These are phyloP conservation scores for Takifugu bimaculatus DNA, from an alignment of 2,113 vertebrate genomes.

Conservation along the genomic window DNA sequence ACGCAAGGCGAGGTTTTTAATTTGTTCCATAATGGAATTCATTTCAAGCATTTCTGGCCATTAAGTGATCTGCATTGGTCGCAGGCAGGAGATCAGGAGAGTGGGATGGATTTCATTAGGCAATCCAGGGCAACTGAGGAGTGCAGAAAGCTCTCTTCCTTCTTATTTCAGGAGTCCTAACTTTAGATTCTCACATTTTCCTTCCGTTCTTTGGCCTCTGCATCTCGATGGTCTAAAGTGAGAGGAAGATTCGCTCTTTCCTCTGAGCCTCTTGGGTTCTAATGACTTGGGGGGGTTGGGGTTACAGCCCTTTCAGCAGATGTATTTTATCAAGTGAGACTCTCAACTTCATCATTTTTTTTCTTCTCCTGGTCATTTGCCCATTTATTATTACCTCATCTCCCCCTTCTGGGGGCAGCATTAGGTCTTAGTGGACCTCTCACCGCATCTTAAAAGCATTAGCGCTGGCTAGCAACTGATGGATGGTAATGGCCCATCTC, in stretches of 20 bases:
- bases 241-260: slow-evolving; percentile 43
- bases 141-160: slow-evolving; percentile 50
- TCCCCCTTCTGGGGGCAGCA: slow-evolving; percentile 60
- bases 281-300: slow-evolving; percentile 35
- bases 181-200: slow-evolving; percentile 49
- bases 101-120: slow-evolving; percentile 73
- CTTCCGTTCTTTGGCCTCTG: slow-evolving; percentile 44
- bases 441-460: slow-evolving; percentile 73
- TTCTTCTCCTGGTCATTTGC: slow-evolving; percentile 58
- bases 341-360: slow-evolving; percentile 61
- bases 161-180: slow-evolving; percentile 56
- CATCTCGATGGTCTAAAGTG: slow-evolving; percentile 47
- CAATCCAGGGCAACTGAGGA: slow-evolving; percentile 55
- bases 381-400: slow-evolving; percentile 73
- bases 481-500: slow-evolving; percentile 68
- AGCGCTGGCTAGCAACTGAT: slow-evolving; percentile 67
- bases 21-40: slow-evolving; percentile 75
- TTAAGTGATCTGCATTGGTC: slow-evolving; percentile 70
- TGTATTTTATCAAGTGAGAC: slow-evolving; percentile 64
- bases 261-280: slow-evolving; percentile 43
- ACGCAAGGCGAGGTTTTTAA: slow-evolving; percentile 69
- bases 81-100: slow-evolving; percentile 68
- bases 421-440: slow-evolving; percentile 57
- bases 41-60: slow-evolving; percentile 71
- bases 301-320: slow-evolving; percentile 52